phyloP scores from a whole-genome alignment of 2,113 vertebrate species.

The Cryptoleucopteryx plumbea region DNA sequence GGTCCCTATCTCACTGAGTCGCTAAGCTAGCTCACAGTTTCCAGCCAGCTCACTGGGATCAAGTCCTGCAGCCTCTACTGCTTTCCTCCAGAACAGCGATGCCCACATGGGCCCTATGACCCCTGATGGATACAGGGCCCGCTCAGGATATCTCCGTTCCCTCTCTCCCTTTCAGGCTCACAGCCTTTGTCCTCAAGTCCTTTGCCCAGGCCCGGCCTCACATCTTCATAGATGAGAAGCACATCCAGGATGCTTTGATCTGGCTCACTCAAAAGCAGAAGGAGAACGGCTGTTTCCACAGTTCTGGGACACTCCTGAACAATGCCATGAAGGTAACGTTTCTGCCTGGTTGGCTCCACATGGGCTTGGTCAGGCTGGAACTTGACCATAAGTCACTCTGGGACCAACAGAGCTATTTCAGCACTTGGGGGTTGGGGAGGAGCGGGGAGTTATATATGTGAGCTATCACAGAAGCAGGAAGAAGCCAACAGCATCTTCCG shows the following conservation, averaged over 20 bases:
- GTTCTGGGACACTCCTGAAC: conserved; percentile 65
- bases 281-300: conserved; percentile 70
- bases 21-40: not conserved
- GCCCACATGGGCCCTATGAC: conserved; percentile 39
- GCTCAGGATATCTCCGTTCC: not conserved
- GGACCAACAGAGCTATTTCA: not conserved
- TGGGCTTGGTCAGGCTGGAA: conserved; percentile 44
- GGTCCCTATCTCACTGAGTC: not conserved
- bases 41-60: not conserved
- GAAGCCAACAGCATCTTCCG: not conserved
- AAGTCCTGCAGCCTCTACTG: not conserved
- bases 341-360: not conserved
- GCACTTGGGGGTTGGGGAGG: not conserved
- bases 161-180: conserved; percentile 66
- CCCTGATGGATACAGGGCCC: conserved; percentile 40
- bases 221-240: conserved; percentile 66
- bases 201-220: conserved; percentile 57
- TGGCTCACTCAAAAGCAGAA: conserved; percentile 69
- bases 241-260: conserved; percentile 51
- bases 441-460: not conserved
- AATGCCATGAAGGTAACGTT: conserved; percentile 67
- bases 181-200: conserved; percentile 75
- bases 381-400: not conserved
- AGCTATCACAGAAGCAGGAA: not conserved
- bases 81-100: conserved; percentile 51